These are phyloP conservation scores for Bovichtus diacanthus DNA, from an alignment of 2,797 vertebrate species.

Conservation along the genomic window DNA sequence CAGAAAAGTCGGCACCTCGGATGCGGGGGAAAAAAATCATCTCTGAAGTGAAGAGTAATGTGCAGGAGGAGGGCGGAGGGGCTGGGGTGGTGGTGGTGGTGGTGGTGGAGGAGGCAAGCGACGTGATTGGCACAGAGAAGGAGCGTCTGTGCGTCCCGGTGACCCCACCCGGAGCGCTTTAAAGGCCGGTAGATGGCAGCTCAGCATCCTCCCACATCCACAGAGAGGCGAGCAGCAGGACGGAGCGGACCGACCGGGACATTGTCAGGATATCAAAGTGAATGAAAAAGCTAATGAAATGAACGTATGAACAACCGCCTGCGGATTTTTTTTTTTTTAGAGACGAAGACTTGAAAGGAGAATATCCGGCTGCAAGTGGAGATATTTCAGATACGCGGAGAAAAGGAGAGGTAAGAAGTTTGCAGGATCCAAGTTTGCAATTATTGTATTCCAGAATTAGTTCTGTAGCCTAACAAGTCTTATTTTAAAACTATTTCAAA, in stretches of 20 bases:
- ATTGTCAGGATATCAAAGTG: slow-evolving; percentile 23
- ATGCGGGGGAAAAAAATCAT: slow-evolving; percentile 3
- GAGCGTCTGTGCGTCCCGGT: slow-evolving; percentile 83
- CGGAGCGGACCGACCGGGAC: slow-evolving; percentile 42
- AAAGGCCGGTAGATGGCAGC: slow-evolving; percentile 91
- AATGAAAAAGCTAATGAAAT: neutral
- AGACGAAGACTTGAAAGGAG: slow-evolving; percentile 38
- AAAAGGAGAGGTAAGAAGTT: slow-evolving; percentile 66
- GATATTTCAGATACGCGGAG: slow-evolving; percentile 41
- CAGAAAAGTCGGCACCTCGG: slow-evolving; percentile 17
- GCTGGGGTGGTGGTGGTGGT: neutral
- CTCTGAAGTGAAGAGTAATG: slow-evolving; percentile 8
- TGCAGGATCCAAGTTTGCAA: slow-evolving; percentile 1
- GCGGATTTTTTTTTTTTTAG: slow-evolving; percentile 65
- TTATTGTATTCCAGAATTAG: neutral
- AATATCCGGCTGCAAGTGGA: slow-evolving; percentile 31
- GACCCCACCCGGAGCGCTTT: slow-evolving; percentile 89
- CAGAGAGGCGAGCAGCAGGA: slow-evolving; percentile 12
- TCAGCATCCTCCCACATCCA: slow-evolving; percentile 61
- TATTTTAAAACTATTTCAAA: too few relatives aligned
- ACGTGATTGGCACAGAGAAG: slow-evolving; percentile 88
- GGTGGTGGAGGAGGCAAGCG: slow-evolving; percentile 10
- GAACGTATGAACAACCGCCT: slow-evolving; percentile 18
- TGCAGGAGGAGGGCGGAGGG: neutral
- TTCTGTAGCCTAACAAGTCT: neutral